A percentile compares a stretch with the other conserved stretches of the same genome.
phyloP scores from a whole-genome alignment of 1,140 invertebrate genomes.

The Camponotus vicinus region DNA sequence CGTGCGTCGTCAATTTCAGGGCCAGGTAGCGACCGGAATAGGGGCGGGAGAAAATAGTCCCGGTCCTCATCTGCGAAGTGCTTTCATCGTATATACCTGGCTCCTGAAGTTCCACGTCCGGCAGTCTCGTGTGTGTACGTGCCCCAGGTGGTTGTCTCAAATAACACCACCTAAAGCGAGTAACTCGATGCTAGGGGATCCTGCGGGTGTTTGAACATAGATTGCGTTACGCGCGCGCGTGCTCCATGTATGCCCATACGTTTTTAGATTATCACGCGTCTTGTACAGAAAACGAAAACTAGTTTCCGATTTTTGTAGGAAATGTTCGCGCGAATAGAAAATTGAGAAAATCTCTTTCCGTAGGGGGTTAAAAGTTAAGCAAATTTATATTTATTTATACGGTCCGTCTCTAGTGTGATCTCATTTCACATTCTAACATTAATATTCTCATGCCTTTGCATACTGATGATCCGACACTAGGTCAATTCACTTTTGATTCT shows the following conservation, averaged over 20 bases:
- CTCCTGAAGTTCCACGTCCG: conserved; percentile 41
- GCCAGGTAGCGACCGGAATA: conserved; percentile 18
- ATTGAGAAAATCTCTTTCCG: neutral
- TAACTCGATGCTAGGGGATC: conserved; percentile 48
- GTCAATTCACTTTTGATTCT: neutral
- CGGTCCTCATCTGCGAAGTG: conserved; percentile 27
- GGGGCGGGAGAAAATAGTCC: neutral
- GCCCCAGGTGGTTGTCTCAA: conserved; percentile 63
- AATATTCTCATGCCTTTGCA: neutral
- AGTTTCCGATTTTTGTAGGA: conserved; percentile 9
- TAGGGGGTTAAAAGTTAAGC: neutral
- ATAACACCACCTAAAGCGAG: conserved; percentile 59
- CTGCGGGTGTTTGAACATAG: conserved; percentile 59
- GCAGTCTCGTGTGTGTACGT: conserved; percentile 34
- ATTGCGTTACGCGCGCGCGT: conserved; percentile 41
- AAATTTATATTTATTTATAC: conserved; percentile 14
- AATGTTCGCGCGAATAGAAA: neutral
- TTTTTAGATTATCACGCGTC: conserved; percentile 56
- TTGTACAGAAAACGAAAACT: conserved; percentile 1
- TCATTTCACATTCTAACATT: conserved; percentile 10
- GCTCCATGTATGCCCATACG: neutral
- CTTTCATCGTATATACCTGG: conserved; percentile 46
- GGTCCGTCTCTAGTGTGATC: neutral
- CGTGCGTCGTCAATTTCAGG: conserved; percentile 26
- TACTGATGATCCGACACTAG: neutral